Evolutionary conservation across 2,888 invertebrate genomes (phyloP), one percentile per base, ranked within the genome.

Genomic region (Lithophane ornitopus): DNA sequence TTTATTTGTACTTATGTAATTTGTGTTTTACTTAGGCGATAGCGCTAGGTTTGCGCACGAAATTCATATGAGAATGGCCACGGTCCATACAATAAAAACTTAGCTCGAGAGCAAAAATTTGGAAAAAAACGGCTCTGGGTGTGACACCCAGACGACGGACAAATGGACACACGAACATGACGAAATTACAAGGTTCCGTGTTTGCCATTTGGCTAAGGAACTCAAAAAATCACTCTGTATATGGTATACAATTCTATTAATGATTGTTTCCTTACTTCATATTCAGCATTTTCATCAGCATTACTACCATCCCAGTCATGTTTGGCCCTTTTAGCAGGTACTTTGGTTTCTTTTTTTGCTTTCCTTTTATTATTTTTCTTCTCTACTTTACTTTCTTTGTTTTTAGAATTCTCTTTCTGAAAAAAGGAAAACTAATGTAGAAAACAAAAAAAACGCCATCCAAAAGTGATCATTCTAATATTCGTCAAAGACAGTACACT

Each of bases 281-380:
- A 97, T 85, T 97, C 97, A 62, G 97, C 97, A 91, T 97, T 97
- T 83, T 97, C 97, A 90, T 97, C 97, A 84, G 95, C 97, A 76
- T 94, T 93, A 77, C 95, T 94, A 61, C 93, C 92, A 78, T 94
- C 94, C 89, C 95, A 95, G 34, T 94, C 92, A 76, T 91, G 92
- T 86, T 94, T 96, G 12, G 93, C 70, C 86, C 88, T 92, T 82
- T 96, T 96, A 39, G 93, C 79, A 56, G 93, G 88, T 59, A 88
- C 85, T 87, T 93, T 94, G 26, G 86, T 88, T 78, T 93, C 91
- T 73, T 90, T 89, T 68, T 90, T 89, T 34, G 91, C 85, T 91
- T 93, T 94, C 72, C 95, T 92, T 79, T 96, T 96, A 28, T 88
- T 91, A 46, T 84, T 88, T 81, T 93, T 92, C 78, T 93, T 92